Percentiles rank a stretch among this genome's conserved stretches.
These are phyloP conservation scores for Promerops cafer DNA, from an alignment of 2,113 vertebrate species.

Conservation along the genomic window DNA sequence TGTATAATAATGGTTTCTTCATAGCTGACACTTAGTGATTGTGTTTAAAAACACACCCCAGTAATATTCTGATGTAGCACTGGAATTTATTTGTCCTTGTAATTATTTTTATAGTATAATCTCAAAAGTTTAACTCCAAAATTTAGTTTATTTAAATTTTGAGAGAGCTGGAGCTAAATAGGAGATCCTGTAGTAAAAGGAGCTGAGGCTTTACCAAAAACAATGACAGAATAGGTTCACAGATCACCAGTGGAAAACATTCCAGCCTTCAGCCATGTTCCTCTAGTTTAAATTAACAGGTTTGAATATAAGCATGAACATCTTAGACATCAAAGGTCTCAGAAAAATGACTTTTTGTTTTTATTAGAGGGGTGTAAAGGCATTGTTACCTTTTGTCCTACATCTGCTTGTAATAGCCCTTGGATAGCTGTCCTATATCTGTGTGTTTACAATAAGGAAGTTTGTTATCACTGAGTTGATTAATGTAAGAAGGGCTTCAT, in stretches of 20 bases:
- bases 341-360: neutral
- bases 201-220: neutral
- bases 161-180: neutral
- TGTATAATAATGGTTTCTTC: neutral
- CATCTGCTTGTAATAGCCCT: neutral
- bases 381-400: neutral
- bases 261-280: neutral
- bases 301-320: neutral
- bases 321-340: neutral
- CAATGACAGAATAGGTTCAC: neutral
- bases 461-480: neutral
- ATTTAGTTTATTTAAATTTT: neutral
- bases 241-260: neutral
- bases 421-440: neutral
- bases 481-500: rapidly evolving
- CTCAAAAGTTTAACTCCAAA: neutral
- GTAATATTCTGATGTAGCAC: neutral
- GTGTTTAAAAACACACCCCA: neutral
- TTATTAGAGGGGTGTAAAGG: neutral
- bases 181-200: neutral
- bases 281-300: neutral
- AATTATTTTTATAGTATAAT: neutral
- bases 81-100: neutral
- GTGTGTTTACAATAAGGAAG: neutral
- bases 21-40: neutral